phyloP scores from a whole-genome alignment of 2,797 vertebrate species.

The Hippoglossus hippoglossus region DNA sequence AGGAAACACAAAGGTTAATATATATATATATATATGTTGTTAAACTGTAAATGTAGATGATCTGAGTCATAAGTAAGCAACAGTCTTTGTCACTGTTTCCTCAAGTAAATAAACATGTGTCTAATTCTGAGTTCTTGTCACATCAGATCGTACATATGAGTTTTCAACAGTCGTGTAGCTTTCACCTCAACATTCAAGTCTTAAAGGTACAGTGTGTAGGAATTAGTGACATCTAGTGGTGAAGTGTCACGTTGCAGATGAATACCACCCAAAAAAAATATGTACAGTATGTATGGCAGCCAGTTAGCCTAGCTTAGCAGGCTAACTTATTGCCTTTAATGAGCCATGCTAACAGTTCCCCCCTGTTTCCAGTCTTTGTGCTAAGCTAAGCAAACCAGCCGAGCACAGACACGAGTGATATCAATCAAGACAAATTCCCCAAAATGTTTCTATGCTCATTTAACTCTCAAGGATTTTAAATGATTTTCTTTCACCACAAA shows the following conservation, averaged over 20 bases:
- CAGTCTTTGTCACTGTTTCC: too few relatives aligned
- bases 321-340: background rate
- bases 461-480: too few relatives aligned
- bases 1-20: accelerated
- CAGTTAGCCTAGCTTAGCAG: background rate
- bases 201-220: too few relatives aligned
- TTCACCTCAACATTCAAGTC: too few relatives aligned
- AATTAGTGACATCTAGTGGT: too few relatives aligned
- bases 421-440: background rate
- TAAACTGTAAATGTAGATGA: background rate
- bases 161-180: too few relatives aligned
- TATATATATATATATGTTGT: background rate
- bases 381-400: background rate
- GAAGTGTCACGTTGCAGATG: too few relatives aligned
- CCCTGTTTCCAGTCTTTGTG: background rate
- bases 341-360: background rate
- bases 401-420: background rate
- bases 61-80: background rate
- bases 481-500: background rate
- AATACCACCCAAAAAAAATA: too few relatives aligned
- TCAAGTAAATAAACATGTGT: too few relatives aligned
- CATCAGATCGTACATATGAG: too few relatives aligned
- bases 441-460: too few relatives aligned
- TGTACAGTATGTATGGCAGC: background rate
- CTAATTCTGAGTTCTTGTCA: too few relatives aligned